These are phyloP conservation scores for Eupithecia inturbata DNA, from an alignment of 2,888 invertebrate genomes.

Conservation along the genomic window DNA sequence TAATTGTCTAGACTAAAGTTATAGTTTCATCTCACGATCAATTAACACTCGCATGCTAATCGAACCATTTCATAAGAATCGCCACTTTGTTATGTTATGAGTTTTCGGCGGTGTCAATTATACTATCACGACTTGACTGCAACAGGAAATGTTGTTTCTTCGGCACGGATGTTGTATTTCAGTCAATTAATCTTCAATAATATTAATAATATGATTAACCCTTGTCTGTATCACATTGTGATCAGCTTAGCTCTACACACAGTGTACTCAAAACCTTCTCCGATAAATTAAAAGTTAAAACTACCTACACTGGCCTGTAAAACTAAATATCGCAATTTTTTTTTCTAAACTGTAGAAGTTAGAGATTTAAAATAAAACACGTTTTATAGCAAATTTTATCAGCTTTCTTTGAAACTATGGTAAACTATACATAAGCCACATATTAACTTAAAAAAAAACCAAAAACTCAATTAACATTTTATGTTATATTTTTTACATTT, in stretches of 20 bases:
- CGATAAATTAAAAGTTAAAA: neutral
- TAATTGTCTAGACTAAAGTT: neutral
- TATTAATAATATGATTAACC: too few relatives aligned
- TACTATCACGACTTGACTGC: slow-evolving; percentile 2
- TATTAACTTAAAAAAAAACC: too few relatives aligned
- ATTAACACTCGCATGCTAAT: neutral
- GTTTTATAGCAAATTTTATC: too few relatives aligned
- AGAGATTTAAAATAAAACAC: too few relatives aligned
- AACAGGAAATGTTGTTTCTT: neutral
- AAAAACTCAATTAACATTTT: too few relatives aligned
- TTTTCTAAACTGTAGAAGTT: too few relatives aligned
- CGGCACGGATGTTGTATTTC: neutral
- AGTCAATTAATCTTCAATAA: neutral
- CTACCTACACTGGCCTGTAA: too few relatives aligned
- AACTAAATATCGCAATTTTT: too few relatives aligned
- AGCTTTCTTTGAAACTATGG: too few relatives aligned
- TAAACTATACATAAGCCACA: too few relatives aligned
- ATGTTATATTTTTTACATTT: too few relatives aligned
- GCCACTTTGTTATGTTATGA: neutral
- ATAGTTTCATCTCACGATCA: neutral
- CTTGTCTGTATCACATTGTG: neutral
- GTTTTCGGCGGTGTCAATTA: slow-evolving; percentile 1
- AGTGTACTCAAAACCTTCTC: neutral
- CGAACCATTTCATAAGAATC: slow-evolving; percentile 8
- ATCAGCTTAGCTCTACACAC: neutral